Base-by-base conservation (phyloP, 2,797 vertebrate genomes). In the Aphelocoma californica region DNA sequence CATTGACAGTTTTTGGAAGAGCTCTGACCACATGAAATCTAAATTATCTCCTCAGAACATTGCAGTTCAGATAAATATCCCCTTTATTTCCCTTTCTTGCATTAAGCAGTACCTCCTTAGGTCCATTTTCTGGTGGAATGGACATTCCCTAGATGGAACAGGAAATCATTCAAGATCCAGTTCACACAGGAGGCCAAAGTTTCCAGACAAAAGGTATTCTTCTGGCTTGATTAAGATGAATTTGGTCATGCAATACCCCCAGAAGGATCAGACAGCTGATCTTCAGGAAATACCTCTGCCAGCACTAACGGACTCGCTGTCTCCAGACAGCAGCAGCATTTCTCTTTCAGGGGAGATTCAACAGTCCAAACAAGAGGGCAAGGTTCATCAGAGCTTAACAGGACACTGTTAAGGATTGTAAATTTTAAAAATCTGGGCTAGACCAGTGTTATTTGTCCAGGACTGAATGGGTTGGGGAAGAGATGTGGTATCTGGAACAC, bases 291-390 rank as follows among this genome's bases (percentile, higher is more conserved):
- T 69, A 11, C 32, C 15, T 61, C 65, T 71, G 69, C n/a, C 48
- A 47, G 29, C 0, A 0, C 9, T 40, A 31, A 81, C 0, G 0
- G 18, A 44, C 29, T 47, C 0, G 0, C 21, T 50, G 42, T 47
- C 45, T 67, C 50, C 7, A 0, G 21, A 44, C 45, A 69, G 53
- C 80, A 53, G 45, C 17, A 83, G 4, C 26, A n/a, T 83, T 84
- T 86, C 53, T 74, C 10, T 78, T 88, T 72, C 66, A 69, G 66
- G 19, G 38, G 58, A 69, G 20, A 54, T 57, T 60, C 58, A 73
- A 25, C 15, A 81, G 34, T 25, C 29, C 72, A 90, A 64, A 78
- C 3, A 45, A 45, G 16, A 78, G 18, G 29, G 6, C 5, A 56
- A 71, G 18, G 17, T 25, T 91, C 81, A 73, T 53, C 36, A 77